phyloP scores from a whole-genome alignment of 2,113 vertebrate genomes.

The Ptilonorhynchus violaceus region DNA sequence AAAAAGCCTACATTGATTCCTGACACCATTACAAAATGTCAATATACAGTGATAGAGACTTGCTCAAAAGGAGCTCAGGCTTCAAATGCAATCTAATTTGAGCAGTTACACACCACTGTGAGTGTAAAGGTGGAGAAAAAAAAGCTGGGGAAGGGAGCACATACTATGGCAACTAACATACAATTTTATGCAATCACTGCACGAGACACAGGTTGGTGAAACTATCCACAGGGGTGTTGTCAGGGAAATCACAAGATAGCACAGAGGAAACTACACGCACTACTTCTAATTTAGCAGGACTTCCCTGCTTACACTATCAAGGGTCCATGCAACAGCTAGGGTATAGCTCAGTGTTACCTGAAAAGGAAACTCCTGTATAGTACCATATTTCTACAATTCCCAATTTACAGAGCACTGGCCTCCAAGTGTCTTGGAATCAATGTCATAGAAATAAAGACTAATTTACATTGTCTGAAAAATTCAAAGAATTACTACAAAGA shows the following conservation, averaged over 20 bases:
- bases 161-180: background rate
- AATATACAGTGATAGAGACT: background rate
- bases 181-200: background rate
- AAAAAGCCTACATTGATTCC: background rate
- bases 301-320: background rate
- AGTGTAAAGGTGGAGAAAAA: background rate
- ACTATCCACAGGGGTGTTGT: background rate
- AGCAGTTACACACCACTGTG: background rate
- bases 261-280: background rate
- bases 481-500: background rate
- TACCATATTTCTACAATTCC: background rate
- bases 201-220: background rate
- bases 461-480: background rate
- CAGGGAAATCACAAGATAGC: background rate
- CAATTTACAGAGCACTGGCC: background rate
- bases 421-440: background rate
- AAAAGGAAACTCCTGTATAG: background rate
- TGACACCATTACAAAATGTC: background rate
- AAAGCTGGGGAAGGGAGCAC: background rate
- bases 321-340: background rate
- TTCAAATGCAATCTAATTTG: background rate
- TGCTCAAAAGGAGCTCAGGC: background rate
- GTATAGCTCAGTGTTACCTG: background rate
- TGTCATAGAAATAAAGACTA: background rate
- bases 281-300: background rate